These are phyloP conservation scores for Callochromis pleurospilus DNA, from an alignment of 2,113 vertebrate genomes.

Conservation along the genomic window DNA sequence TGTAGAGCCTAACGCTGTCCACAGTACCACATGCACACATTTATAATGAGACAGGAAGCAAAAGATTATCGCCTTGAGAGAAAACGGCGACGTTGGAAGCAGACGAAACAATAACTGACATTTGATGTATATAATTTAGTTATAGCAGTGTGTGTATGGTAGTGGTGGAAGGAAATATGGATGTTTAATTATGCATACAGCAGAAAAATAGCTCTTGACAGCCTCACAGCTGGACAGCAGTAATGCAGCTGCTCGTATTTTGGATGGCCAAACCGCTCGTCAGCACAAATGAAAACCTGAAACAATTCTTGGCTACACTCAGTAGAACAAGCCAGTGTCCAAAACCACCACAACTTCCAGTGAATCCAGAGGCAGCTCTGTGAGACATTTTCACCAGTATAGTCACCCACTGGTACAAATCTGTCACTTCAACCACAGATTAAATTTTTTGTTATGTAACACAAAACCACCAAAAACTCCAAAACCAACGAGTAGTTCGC, in stretches of 20 bases:
- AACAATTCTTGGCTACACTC: background rate
- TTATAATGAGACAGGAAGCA: background rate
- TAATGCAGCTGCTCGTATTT: constrained; percentile 18
- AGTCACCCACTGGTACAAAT: background rate
- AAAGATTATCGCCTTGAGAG: background rate
- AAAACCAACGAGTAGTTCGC: background rate
- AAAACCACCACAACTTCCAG: background rate
- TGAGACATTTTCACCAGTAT: background rate
- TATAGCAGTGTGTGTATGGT: background rate
- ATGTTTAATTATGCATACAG: constrained; percentile 38
- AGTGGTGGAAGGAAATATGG: background rate
- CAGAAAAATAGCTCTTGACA: constrained; percentile 37
- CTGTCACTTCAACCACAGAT: background rate
- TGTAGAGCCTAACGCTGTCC: background rate
- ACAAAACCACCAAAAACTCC: background rate
- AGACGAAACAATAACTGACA: background rate
- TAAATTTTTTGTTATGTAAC: background rate
- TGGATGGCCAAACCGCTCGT: background rate
- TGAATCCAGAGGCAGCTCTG: background rate
- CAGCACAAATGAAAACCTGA: constrained; percentile 11
- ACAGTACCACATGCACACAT: background rate
- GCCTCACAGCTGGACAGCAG: constrained; percentile 29
- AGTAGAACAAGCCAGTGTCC: background rate
- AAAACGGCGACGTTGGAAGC: background rate
- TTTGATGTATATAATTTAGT: background rate